A percentile compares a stretch with the other conserved stretches of the same genome.
Evolutionary conservation across 2,113 vertebrate genomes (phyloP).

Genomic region (Chloropsis cyanopogon): DNA sequence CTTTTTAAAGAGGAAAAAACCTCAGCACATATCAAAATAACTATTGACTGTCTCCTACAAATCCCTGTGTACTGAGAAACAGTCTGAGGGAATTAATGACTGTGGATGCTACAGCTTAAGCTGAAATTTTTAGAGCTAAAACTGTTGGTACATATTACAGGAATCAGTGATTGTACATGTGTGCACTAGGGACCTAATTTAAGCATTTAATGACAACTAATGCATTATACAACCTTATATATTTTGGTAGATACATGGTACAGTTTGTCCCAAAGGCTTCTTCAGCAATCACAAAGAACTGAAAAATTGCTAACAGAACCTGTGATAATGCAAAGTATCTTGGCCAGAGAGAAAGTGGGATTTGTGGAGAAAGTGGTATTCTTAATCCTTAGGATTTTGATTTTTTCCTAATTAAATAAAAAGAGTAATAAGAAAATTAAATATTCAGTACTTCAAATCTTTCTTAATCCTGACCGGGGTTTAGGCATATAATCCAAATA

Average conservation of each 20-base stretch:
- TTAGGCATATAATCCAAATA: neutral
- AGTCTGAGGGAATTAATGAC: neutral
- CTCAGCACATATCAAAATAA: neutral
- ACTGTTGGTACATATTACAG: neutral
- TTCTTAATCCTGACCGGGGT: neutral
- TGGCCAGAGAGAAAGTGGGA: neutral
- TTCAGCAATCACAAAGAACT: neutral
- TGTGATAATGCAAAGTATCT: neutral
- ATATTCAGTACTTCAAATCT: neutral
- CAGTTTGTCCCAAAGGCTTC: neutral
- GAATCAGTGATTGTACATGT: neutral
- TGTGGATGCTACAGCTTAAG: neutral
- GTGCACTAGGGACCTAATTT: neutral
- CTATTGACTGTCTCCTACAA: neutral
- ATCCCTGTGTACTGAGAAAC: neutral
- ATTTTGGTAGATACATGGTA: neutral
- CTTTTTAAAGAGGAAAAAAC: neutral
- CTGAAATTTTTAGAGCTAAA: neutral
- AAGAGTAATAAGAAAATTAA: neutral
- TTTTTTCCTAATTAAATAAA: neutral
- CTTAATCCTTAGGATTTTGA: neutral
- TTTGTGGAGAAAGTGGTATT: neutral
- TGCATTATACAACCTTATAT: neutral
- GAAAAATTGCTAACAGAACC: neutral
- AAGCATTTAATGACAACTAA: neutral